Percentiles rank a stretch among this genome's conserved stretches.
Conservation (phyloP, 1,140 invertebrate genomes). For the Bradysia coprophila region DNA sequence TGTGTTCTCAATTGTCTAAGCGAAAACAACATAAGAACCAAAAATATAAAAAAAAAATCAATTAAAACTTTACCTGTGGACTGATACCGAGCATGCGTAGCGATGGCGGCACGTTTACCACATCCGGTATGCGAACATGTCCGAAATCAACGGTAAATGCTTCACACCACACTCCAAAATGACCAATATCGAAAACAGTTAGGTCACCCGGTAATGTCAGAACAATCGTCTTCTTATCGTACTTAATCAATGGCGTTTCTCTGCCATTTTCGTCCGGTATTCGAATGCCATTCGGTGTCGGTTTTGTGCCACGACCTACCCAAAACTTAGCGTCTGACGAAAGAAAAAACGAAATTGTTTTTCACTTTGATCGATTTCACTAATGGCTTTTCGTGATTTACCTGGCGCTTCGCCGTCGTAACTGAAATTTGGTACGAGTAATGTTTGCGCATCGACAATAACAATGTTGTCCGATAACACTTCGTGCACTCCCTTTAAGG, state of each 20-base stretch:
- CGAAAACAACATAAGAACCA: too few species aligned
- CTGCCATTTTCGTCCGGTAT: constrained; percentile 82
- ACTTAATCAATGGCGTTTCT: constrained; percentile 51
- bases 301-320: constrained; percentile 60
- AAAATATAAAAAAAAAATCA: too few species aligned
- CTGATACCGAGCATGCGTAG: constrained; percentile 83
- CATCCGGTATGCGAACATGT: constrained; percentile 52
- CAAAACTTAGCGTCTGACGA: constrained; percentile 77
- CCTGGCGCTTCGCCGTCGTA: constrained; percentile 82
- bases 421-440: constrained; percentile 69
- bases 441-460: constrained; percentile 76
- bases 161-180: constrained; percentile 74
- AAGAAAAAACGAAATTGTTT: constrained; percentile 4
- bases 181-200: constrained; percentile 68
- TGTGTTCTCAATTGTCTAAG: too few species aligned
- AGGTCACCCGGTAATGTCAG: constrained; percentile 61
- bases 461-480: constrained; percentile 72
- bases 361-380: neutral
- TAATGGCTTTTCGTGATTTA: constrained; percentile 21
- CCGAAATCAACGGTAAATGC: constrained; percentile 83
- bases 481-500: constrained; percentile 57
- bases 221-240: constrained; percentile 71
- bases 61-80: constrained; percentile 82
- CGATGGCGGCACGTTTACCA: constrained; percentile 71
- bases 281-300: constrained; percentile 56